A percentile compares a stretch with the other conserved stretches of the same genome.
Conservation (phyloP, 2,797 vertebrate species). For the Lemur catta region DNA sequence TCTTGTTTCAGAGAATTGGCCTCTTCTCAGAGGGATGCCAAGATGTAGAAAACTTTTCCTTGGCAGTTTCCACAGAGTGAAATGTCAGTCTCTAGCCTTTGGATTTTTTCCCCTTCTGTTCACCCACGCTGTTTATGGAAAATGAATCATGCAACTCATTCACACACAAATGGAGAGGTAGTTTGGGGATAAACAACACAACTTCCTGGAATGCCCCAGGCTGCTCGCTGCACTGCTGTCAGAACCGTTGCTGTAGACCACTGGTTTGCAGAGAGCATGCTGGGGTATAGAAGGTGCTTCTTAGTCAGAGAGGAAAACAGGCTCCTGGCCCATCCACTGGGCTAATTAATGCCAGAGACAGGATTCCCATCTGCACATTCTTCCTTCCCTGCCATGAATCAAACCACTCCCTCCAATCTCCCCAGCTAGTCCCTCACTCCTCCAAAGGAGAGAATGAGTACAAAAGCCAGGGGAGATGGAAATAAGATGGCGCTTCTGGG, state of each 20-base stretch:
- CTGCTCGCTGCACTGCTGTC: neutral
- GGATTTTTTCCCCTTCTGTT: slow-evolving; percentile 55
- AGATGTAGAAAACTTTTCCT: slow-evolving; percentile 71
- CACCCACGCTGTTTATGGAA: slow-evolving; percentile 73
- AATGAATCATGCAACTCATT: slow-evolving; percentile 71
- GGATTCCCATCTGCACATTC: neutral
- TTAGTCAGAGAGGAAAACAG: slow-evolving; percentile 2
- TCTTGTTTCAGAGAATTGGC: slow-evolving; percentile 72
- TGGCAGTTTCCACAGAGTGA: slow-evolving; percentile 68
- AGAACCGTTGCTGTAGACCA: neutral
- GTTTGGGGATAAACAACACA: slow-evolving; percentile 63
- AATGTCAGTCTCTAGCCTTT: slow-evolving; percentile 59
- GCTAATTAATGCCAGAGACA: slow-evolving; percentile 17
- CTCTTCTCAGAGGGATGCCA: slow-evolving; percentile 68
- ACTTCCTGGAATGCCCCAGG: slow-evolving; percentile 50
- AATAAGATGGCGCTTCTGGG: neutral
- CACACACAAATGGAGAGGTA: slow-evolving; percentile 65
- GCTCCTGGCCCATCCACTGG: neutral
- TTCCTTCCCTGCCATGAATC: neutral
- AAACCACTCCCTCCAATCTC: neutral
- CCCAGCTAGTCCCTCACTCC: neutral
- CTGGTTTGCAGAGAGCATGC: neutral
- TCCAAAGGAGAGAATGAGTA: neutral
- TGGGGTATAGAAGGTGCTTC: neutral
- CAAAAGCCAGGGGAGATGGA: neutral